Percentiles rank a stretch among this genome's conserved stretches.
Conservation (phyloP, 2,113 vertebrate genomes). For the Mugil cephalus region DNA sequence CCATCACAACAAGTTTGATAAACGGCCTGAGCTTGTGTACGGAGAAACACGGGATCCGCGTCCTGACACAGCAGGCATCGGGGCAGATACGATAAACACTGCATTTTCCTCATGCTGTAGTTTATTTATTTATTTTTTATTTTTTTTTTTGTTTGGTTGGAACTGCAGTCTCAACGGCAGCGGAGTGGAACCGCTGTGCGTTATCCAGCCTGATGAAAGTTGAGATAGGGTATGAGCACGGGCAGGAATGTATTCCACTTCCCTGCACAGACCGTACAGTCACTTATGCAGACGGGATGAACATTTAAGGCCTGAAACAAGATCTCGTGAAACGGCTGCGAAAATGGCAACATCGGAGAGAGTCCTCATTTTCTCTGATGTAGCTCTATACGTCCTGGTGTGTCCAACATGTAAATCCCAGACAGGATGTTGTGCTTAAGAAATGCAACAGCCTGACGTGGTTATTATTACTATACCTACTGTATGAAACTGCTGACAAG, state of each 20-base stretch:
- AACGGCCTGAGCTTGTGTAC: constrained; percentile 40
- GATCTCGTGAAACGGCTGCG: constrained; percentile 19
- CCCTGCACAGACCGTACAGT: constrained; percentile 30
- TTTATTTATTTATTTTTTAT: too few species aligned
- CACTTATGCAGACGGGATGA: constrained; percentile 22
- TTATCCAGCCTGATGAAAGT: constrained; percentile 59
- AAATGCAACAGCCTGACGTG: constrained; percentile 6
- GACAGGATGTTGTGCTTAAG: not conserved
- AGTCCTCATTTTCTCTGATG: constrained; percentile 17
- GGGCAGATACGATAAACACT: constrained; percentile 55
- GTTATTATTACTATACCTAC: not conserved
- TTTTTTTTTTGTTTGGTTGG: constrained; percentile 7
- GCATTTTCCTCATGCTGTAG: constrained; percentile 12
- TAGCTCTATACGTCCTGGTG: not conserved
- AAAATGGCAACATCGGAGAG: constrained; percentile 14
- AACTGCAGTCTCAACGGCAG: constrained; percentile 47
- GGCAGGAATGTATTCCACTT: constrained; percentile 41
- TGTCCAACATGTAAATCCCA: not conserved
- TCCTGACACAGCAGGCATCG: constrained; percentile 32
- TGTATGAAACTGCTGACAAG: constrained; percentile 28
- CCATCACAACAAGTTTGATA: constrained; percentile 62
- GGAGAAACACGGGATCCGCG: constrained; percentile 26
- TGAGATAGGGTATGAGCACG: constrained; percentile 46
- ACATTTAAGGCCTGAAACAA: constrained; percentile 14
- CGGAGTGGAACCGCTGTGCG: constrained; percentile 53